Conservation (phyloP, 2,888 invertebrate genomes). For the Arctia plantaginis region DNA sequence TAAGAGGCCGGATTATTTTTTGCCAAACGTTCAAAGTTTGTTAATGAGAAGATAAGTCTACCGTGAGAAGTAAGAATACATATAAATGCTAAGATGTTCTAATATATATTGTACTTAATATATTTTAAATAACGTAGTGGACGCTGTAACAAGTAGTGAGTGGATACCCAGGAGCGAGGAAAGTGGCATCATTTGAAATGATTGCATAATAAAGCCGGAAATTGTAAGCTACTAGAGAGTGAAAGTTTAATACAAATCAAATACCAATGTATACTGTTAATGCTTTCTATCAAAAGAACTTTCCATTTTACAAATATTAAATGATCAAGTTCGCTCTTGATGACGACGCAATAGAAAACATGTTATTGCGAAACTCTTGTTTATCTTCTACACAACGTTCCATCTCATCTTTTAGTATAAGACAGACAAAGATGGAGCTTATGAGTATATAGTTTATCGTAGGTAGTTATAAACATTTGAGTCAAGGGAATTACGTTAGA, state of each 20-base stretch:
- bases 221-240: slow-evolving; percentile 17
- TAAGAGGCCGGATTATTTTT: neutral
- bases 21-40: neutral
- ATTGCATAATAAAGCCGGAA: neutral
- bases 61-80: neutral
- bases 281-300: slow-evolving; percentile 4
- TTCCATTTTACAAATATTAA: slow-evolving; percentile 23
- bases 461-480: slow-evolving; percentile 42
- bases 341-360: slow-evolving; percentile 31
- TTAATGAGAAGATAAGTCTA: neutral
- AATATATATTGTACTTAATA: no score
- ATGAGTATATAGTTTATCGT: slow-evolving; percentile 36
- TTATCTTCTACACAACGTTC: slow-evolving; percentile 36
- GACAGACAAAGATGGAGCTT: slow-evolving; percentile 35
- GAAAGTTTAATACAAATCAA: slow-evolving; percentile 18
- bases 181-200: neutral
- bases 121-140: neutral
- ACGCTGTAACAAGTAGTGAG: neutral
- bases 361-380: slow-evolving; percentile 50
- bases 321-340: slow-evolving; percentile 21
- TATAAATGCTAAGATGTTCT: no score
- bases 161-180: neutral
- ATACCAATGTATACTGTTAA: neutral
- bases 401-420: slow-evolving; percentile 27
- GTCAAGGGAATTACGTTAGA: slow-evolving; percentile 50